Conservation (phyloP, 2,113 vertebrate genomes). For the Serinus canaria region DNA sequence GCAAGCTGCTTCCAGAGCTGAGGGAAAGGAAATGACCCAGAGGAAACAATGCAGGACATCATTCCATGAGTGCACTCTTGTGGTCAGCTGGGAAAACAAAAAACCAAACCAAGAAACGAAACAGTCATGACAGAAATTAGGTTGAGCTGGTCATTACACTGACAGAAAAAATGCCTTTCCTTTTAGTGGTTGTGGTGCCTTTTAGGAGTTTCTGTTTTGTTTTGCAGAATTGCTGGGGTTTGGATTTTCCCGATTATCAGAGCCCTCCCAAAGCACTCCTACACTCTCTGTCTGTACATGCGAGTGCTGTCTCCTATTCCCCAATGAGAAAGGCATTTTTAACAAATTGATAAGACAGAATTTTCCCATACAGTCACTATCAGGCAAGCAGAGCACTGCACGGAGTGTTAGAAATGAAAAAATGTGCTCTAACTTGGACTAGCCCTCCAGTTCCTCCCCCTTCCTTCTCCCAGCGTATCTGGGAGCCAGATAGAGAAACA, state of each 20-base stretch:
- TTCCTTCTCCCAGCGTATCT: neutral
- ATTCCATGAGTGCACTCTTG: neutral
- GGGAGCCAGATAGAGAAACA: neutral
- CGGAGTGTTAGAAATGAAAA: neutral
- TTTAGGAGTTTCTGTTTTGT: constrained; percentile 14
- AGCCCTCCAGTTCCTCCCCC: neutral
- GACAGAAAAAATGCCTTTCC: constrained; percentile 25
- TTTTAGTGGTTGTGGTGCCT: neutral
- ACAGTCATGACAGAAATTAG: neutral
- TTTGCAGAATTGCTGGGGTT: neutral
- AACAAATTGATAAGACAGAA: constrained; percentile 8
- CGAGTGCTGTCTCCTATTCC: neutral
- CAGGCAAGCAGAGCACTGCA: neutral
- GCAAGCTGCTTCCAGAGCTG: constrained; percentile 16
- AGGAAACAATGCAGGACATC: neutral
- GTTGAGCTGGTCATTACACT: neutral
- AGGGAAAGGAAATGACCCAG: constrained; percentile 28
- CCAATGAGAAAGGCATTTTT: neutral
- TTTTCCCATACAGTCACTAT: constrained; percentile 6
- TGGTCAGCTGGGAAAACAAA: constrained; percentile 11
- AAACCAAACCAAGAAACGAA: rapidly evolving
- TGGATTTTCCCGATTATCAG: neutral
- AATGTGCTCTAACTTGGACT: neutral
- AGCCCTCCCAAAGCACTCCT: constrained; percentile 5
- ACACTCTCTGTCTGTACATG: neutral